Evolutionary conservation across 1,140 invertebrate genomes (phyloP).

Genomic region (Dicyema japonicum): DNA sequence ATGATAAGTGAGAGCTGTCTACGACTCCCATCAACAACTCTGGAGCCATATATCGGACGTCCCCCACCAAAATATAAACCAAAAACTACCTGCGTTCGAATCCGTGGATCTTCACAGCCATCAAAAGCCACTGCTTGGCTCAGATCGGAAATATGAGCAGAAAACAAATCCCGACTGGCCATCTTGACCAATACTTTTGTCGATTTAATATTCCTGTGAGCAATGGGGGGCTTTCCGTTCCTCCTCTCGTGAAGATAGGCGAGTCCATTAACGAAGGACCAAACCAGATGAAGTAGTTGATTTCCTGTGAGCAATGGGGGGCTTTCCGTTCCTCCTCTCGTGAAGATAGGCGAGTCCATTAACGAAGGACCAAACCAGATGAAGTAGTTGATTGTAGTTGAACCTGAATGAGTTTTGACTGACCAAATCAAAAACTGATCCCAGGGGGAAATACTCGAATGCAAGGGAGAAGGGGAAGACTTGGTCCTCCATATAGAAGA

Average conservation of each 20-base stretch:
- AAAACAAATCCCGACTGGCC: too few relatives aligned
- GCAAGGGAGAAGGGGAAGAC: too few relatives aligned
- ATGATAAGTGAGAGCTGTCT: slow-evolving; percentile 54
- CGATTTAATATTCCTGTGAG: slow-evolving; percentile 68
- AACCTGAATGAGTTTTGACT: not conserved
- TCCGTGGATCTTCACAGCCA: too few relatives aligned
- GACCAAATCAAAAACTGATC: not conserved
- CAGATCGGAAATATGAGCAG: too few relatives aligned
- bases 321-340: not conserved
- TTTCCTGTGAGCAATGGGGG: not conserved
- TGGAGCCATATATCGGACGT: slow-evolving; percentile 66
- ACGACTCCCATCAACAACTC: slow-evolving; percentile 38
- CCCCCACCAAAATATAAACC: too few relatives aligned
- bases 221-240: slow-evolving; percentile 53
- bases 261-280: not conserved
- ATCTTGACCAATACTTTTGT: slow-evolving; percentile 83
- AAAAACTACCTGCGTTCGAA: too few relatives aligned
- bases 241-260: not conserved
- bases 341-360: not conserved
- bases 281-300: not conserved
- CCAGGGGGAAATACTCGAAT: not conserved
- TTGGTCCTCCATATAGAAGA: too few relatives aligned
- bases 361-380: not conserved
- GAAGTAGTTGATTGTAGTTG: not conserved
- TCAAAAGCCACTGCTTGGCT: too few relatives aligned